phyloP scores from a whole-genome alignment of 23 tunicate species.

The Corella eumyota region DNA sequence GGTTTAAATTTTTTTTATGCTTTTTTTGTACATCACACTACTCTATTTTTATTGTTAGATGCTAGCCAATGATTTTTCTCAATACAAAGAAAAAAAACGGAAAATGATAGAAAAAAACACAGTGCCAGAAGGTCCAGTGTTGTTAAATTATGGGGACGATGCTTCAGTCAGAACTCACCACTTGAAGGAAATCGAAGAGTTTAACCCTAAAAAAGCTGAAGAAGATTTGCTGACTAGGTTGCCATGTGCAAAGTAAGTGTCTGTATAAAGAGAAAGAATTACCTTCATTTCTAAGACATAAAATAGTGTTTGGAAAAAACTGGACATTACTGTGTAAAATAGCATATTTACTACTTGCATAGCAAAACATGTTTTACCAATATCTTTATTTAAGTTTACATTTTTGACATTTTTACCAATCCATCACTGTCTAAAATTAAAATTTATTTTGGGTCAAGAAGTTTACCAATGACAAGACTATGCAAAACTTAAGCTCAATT shows the following conservation, averaged over 20 bases:
- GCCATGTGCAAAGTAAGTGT: constrained; percentile 41
- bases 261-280: not conserved
- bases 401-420: too few relatives aligned
- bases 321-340: too few relatives aligned
- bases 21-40: not conserved
- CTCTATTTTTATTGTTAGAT: constrained; percentile 4
- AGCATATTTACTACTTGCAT: too few relatives aligned
- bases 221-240: constrained; percentile 22
- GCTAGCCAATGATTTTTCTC: constrained; percentile 20
- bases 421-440: too few relatives aligned
- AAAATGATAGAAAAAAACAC: constrained; percentile 31
- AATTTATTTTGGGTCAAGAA: too few relatives aligned
- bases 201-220: constrained; percentile 56
- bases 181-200: constrained; percentile 36
- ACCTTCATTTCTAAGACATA: not conserved
- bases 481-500: too few relatives aligned
- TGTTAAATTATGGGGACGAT: constrained; percentile 72
- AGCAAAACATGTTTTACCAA: too few relatives aligned
- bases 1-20: not conserved
- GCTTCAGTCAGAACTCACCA: constrained; percentile 70
- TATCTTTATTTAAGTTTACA: too few relatives aligned
- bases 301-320: too few relatives aligned
- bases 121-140: constrained; percentile 36
- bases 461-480: too few relatives aligned
- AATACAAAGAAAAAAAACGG: constrained; percentile 19